Evolutionary conservation across 2,797 vertebrate species (phyloP).

Genomic region (Peromyscus attwateri): DNA sequence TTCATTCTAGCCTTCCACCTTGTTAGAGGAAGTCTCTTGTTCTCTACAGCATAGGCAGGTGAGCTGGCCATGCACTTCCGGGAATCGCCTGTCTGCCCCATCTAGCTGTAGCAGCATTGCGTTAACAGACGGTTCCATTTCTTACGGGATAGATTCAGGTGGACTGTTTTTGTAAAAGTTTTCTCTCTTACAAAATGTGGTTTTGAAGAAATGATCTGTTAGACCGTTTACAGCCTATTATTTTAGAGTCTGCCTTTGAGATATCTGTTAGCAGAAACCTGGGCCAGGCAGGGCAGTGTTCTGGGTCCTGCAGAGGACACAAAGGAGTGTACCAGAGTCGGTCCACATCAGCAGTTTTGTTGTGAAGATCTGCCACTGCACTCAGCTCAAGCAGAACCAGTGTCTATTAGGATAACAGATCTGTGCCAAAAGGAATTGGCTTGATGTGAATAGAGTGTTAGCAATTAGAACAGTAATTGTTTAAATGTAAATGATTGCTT

Average conservation of each 20-base stretch:
- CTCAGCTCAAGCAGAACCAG: slow-evolving; percentile 57
- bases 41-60: not conserved
- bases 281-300: not conserved
- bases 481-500: slow-evolving; percentile 78
- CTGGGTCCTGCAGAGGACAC: not conserved
- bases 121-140: not conserved
- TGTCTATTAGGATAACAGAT: slow-evolving; percentile 29
- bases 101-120: not conserved
- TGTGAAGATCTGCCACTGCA: not conserved
- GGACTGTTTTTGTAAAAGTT: not conserved
- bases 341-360: not conserved
- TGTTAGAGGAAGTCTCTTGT: not conserved
- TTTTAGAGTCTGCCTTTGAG: not conserved
- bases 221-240: not conserved
- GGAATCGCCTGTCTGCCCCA: not conserved
- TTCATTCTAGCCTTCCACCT: not conserved
- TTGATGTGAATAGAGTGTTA: slow-evolving; percentile 68
- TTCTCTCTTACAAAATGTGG: slow-evolving; percentile 3
- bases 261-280: not conserved
- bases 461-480: slow-evolving; percentile 75
- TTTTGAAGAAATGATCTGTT: slow-evolving; percentile 13
- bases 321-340: not conserved
- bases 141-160: not conserved
- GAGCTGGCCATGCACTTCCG: not conserved
- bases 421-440: slow-evolving; percentile 61